Base-by-base conservation (phyloP, 1,140 invertebrate genomes). In the Bombus sibiricus region DNA sequence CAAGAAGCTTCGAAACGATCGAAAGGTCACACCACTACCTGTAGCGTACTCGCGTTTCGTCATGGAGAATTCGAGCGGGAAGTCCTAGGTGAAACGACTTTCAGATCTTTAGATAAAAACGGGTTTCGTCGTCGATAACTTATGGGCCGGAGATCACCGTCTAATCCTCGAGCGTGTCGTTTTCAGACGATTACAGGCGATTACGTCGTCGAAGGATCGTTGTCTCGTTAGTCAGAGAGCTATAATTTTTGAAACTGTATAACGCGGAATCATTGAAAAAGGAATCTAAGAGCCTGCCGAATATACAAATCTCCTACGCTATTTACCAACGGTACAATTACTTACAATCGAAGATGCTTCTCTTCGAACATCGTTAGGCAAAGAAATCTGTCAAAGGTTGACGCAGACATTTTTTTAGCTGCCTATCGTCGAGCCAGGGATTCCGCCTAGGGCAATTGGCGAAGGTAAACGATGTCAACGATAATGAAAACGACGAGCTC, bases 391-490 rank as follows among this genome's bases (percentile, higher is more conserved):
- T 13, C 6, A 13, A 25, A 32, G 37, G 25, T 85, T 57, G 47
- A 18, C 32, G 13, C 5, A 18, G 22, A 13, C 10, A n/a, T 25
- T 25, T 53, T 53, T 74, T 34, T 22, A 43, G 47, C 47, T 57
- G 32, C 10, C 41, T 5, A 28, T 25, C 34, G 22, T 39, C n/a
- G 12, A 37, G 57, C 59, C 9, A 15, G 4, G 43, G 90, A 87
- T 90, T 91, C 89, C 88, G 86, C 87, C 88, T 84, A 64, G 83
- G 92, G 91, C 88, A 81, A 15, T 86, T 88, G 76, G 74, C 78
- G 86, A 82, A 62, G 83, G 69, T 41, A 72, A 69, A 86, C 79
- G 41, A 85, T n/a, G 59, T n/a, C 64, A 78, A 87, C 73, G 71
- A 81, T 66, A 85, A 83, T n/a, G 68, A 83, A 32, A 73, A 74